phyloP scores from a whole-genome alignment of 1,140 invertebrate species.

The Penaeus chinensis region DNA sequence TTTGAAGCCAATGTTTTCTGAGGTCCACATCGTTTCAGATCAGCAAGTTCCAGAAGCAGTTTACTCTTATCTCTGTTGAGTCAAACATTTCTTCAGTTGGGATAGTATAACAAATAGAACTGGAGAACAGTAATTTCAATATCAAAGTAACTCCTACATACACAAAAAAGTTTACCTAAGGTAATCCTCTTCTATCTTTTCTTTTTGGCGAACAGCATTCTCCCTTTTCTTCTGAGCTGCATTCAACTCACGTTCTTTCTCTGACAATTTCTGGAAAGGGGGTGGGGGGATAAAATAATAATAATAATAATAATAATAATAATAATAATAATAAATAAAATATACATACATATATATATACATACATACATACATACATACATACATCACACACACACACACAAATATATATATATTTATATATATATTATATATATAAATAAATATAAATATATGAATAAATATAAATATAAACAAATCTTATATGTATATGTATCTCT shows the following conservation, averaged over 20 bases:
- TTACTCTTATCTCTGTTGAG: constrained; percentile 25
- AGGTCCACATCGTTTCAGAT: neutral
- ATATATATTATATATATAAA: no score
- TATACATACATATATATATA: no score
- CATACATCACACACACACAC: no score
- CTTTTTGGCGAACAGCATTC: neutral
- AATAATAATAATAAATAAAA: no score
- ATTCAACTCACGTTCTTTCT: neutral
- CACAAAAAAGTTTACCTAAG: neutral
- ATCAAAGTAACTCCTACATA: neutral
- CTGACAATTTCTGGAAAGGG: neutral
- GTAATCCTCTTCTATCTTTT: constrained; percentile 5
- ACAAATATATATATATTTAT: no score
- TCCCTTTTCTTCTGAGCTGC: neutral
- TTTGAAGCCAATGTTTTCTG: no score
- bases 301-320: no score
- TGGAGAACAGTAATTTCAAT: neutral
- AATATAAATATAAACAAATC: no score
- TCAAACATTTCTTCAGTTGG: neutral
- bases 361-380: no score
- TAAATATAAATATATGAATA: no score
- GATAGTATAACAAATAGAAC: neutral
- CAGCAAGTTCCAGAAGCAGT: constrained; percentile 30
- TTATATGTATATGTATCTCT: no score
- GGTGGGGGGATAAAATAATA: no score